A percentile compares a stretch with the other conserved stretches of the same genome.
phyloP scores from a whole-genome alignment of 2,113 vertebrate genomes.

The Atherinomorus stipes region DNA sequence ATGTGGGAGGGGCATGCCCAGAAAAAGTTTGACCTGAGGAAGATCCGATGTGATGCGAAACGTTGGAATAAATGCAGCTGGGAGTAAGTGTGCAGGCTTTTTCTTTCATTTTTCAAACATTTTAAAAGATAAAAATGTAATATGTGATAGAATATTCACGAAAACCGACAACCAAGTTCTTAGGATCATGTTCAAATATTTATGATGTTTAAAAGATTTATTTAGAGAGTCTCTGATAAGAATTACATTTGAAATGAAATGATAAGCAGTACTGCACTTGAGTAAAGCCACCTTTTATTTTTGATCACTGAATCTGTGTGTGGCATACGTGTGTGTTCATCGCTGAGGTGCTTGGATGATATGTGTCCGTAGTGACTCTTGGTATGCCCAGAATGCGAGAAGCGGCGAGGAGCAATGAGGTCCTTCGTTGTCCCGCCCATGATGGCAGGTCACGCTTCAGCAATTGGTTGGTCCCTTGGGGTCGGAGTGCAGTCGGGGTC shows the following conservation, averaged over 20 bases:
- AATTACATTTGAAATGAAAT: background rate
- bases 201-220: no score
- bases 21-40: no score
- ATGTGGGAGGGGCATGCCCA: no score
- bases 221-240: no score
- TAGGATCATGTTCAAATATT: no score
- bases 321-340: constrained; percentile 7
- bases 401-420: constrained; percentile 41
- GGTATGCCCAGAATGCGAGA: constrained; percentile 81
- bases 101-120: no score
- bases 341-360: constrained; percentile 46
- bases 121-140: no score
- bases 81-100: no score
- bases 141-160: no score
- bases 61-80: no score
- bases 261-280: background rate
- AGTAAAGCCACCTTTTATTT: background rate
- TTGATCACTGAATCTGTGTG: background rate
- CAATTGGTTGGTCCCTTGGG: constrained; percentile 69
- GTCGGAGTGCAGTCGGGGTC: constrained; percentile 77
- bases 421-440: constrained; percentile 56
- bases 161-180: no score
- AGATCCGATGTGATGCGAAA: no score
- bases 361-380: constrained; percentile 61
- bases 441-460: constrained; percentile 75